Evolutionary conservation across 2,113 vertebrate species (phyloP), one percentile per base, ranked within the genome.

Genomic region (Irena cyanogastra): DNA sequence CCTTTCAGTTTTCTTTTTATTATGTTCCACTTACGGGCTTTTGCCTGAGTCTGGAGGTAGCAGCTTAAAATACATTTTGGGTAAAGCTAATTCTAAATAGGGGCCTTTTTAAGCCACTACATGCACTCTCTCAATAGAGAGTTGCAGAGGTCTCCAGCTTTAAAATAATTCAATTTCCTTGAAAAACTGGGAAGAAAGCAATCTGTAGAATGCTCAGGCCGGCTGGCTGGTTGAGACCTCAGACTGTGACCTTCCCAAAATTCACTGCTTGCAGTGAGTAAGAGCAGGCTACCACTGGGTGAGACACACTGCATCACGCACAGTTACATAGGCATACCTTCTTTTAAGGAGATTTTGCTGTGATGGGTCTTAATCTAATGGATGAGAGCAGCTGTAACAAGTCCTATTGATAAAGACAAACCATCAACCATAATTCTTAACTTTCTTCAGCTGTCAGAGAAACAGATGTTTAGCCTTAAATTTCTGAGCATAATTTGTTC

Each of bases 331-430:
- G 88, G 33, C 39, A 35, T 80, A 28, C 79, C 23, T 92, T 80
- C 3, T 1, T 71, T 69, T 80, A 93, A 93, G 88, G 49, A 94
- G 90, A 85, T 92, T 94, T 90, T 64, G 37, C 52, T 80, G 66
- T 86, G 66, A 77, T 76, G 54, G 19, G 37, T 69, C 70, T 94
- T 94, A 88, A 65, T 33, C 54, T 94, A 90, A 92, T 93, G 53
- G 26, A 82, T 80, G 28, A 93, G 50, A 86, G 26, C 90, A 87
- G 41, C 57, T 72, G 12, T 76, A 83, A 49, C 17, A 45, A 83
- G 63, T 61, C 35, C 27, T 76, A 24, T 26, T 77, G 78, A 39
- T 33, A 68, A 59, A 92, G 53, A 50, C 45, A 77, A 90, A 92
- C 39, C 54, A 77, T 77, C 63, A 85, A 3, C 45, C 53, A 17